These are phyloP conservation scores for Helicolenus hilgendorfi DNA, from an alignment of 2,797 vertebrate species.

Conservation along the genomic window DNA sequence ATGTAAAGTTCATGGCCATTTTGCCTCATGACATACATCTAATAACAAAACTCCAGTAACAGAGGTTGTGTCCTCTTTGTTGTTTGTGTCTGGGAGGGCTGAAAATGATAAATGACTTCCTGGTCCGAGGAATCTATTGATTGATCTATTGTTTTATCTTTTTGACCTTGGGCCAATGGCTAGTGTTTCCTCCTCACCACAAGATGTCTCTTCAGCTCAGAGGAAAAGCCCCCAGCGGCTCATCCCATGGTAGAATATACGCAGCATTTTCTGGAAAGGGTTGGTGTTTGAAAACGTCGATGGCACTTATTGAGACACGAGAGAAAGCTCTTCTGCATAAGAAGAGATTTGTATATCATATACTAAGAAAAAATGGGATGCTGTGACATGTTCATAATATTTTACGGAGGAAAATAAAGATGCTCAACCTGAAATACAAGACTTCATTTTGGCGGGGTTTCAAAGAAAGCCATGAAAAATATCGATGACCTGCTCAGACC, in stretches of 20 bases:
- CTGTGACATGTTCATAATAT: background rate
- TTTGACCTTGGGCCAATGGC: constrained; percentile 57
- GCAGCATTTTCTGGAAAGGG: background rate
- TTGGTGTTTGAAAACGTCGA: background rate
- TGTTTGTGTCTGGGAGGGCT: constrained; percentile 17
- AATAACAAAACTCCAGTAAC: background rate
- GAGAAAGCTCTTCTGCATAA: background rate
- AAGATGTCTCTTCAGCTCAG: constrained; percentile 80
- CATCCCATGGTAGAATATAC: background rate
- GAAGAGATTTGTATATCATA: background rate
- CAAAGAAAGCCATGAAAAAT: background rate
- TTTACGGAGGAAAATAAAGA: background rate
- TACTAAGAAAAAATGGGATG: background rate
- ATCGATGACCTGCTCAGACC: background rate
- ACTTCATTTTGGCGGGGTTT: background rate
- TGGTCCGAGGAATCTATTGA: constrained; percentile 9
- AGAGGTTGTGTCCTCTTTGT: background rate
- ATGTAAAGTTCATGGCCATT: background rate
- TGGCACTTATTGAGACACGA: background rate
- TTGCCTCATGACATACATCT: background rate
- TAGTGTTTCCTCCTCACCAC: constrained; percentile 69
- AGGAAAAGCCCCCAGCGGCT: constrained; percentile 45
- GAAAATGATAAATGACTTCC: constrained; percentile 37
- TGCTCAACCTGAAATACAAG: constrained; percentile 5
- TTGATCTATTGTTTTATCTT: constrained; percentile 65